Evolutionary conservation across 1,140 invertebrate species (phyloP), one percentile per base, ranked within the genome.

Genomic region (Gerris buenoi): DNA sequence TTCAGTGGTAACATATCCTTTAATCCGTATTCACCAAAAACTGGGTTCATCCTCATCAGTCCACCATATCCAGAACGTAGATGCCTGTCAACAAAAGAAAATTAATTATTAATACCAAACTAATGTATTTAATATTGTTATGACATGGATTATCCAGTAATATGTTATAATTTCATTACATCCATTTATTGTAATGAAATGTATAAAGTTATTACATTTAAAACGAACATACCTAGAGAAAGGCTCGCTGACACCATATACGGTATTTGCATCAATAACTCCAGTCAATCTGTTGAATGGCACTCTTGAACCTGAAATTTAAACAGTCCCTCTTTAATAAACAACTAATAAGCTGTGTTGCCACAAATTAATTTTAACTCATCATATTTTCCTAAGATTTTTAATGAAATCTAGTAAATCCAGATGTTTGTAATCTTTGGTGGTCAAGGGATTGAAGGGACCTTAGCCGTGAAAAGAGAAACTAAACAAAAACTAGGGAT

Each of bases 1-100:
- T 94, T 95, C n/a, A 94, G 78, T 0, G 93, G 93, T 15, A 95
- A 76, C 60, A 95, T 78, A 75, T 95, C 92, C 75, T 93, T 94
- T 0, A 95, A 76, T 0, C 91, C 91, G 72, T 91, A 91, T 70
- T 93, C 86, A 66, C 85, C 78, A 76, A 95, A 95, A 0, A 90
- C 88, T 27, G 91, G 90, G 76, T 93, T 92, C 90, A 92, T 93
- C 5, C 89, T 81, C 68, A 93, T 74, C 15, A 90, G 77, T 65
- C 90, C 90, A 1, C 86, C 88, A 68, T 86, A 88, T 15, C 89
- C 88, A 2, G 85, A 84, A 67, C 90, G 80, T 10, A 93, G 77
- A 78, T 90, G 89, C 70, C 89, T 88, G 69, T 64, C n/a, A n/a
- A n/a, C n/a, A n/a, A n/a, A 70, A 67, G 63, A 18, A 65, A 56